Percentiles rank a stretch among this genome's conserved stretches.
Evolutionary conservation across 2,113 vertebrate species (phyloP).

Genomic region (Cyphomyrus discorhynchus): DNA sequence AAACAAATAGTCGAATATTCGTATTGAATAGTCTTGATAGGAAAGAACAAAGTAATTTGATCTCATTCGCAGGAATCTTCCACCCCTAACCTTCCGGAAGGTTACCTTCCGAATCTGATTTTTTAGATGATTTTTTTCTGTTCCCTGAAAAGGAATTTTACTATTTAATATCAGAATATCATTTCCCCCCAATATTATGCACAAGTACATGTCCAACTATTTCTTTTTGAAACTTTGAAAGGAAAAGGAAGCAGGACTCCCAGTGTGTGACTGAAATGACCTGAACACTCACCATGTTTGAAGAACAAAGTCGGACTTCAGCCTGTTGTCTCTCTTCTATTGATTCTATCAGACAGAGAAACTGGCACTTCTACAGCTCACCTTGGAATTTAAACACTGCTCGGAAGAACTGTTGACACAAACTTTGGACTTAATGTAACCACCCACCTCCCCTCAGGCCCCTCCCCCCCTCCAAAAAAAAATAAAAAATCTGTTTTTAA

Average conservation of each 20-base stretch:
- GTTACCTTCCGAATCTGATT: not conserved
- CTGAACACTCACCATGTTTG: not conserved
- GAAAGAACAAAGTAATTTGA: not conserved
- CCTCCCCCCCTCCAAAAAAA: not conserved
- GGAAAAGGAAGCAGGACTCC: not conserved
- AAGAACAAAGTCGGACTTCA: not conserved
- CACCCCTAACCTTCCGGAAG: not conserved
- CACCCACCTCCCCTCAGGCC: not conserved
- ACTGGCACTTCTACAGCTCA: not conserved
- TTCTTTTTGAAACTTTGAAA: not conserved
- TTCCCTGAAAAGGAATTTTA: not conserved
- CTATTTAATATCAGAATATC: not conserved
- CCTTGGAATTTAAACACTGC: not conserved
- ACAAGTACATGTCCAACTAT: not conserved
- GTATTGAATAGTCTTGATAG: not conserved
- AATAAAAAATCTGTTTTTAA: not conserved
- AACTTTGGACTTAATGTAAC: not conserved
- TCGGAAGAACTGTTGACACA: not conserved
- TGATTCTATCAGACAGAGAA: not conserved
- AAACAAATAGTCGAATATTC: not conserved
- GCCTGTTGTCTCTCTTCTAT: not conserved
- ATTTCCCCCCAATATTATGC: not conserved
- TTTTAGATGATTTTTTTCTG: not conserved
- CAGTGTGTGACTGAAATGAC: not conserved
- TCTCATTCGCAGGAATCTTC: not conserved